Evolutionary conservation across 2,113 vertebrate species (phyloP), one percentile per base, ranked within the genome.

Genomic region (Microcebus ravelobensis): DNA sequence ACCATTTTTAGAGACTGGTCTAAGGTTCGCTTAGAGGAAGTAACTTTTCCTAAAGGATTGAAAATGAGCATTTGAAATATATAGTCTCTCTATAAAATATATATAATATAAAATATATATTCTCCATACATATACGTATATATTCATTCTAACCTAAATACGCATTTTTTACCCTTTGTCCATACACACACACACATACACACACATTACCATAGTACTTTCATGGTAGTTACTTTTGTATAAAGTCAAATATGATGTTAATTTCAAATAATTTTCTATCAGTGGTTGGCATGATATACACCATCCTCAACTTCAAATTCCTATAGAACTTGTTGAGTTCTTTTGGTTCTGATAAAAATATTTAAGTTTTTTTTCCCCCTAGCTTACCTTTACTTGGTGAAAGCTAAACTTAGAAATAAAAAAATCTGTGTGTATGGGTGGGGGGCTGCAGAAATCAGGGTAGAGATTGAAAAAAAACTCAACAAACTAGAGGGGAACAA

Each of bases 11-110:
- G n/a, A 93, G 61, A 57, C 14, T 61, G n/a, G 65, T 67, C 59
- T 65, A 76, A 55, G 31, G 36, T 85, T 59, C 65, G 36, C 68
- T 88, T 84, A 93, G 71, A 88, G 59, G 59, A 79, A 95, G 48
- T 45, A 93, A 25, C 27, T 92, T 87, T 31, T 68, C n/a, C 27
- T 67, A 67, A 95, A 94, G 25, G 65, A 48, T 1, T 84, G 23
- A 97, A 97, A 83, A 42, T 76, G 25, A 94, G 52, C 74, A 87
- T 89, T 89, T 95, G 59, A 52, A 94, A 87, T 65, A 68, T 29
- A 55, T 25, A 59, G 63, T 31, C 2, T 85, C 50, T 77, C 61
- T 67, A 55, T 7, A 59, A 50, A 81, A 70, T 34, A 50, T 42
- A 81, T 17, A 81, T 2, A 83, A 14, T 17, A 81, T 2, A 83